Evolutionary conservation across 2,888 invertebrate genomes (phyloP), one percentile per base, ranked within the genome.

Genomic region (Frankliniella fusca): DNA sequence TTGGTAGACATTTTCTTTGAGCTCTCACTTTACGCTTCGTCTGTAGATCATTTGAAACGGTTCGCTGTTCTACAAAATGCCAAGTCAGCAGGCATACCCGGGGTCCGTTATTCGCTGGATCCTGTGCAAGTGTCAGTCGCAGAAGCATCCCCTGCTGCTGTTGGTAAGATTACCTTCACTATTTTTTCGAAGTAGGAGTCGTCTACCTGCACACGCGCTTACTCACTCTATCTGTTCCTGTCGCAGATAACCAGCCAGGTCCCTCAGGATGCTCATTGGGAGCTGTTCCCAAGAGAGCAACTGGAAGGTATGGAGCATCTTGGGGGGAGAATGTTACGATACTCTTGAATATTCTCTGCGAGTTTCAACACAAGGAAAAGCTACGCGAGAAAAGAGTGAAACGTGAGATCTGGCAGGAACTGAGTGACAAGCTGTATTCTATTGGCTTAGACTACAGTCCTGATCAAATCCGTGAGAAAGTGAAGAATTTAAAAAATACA

Each of bases 231-330:
- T 65, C 20, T 18, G 7, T 65, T 20, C 65, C 20, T 65, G 65
- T 65, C 65, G 65, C 65, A 65, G 65, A 20, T 11, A 65, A 65
- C 65, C 65, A 65, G 65, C 65, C 65, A 65, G 65, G 65, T 20
- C 65, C 65, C 11, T 65, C 65, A 65, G 65, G 65, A 10, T 20
- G 15, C 11, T 65, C 65, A 7, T 65, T 65, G 20, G 65, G 65
- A 65, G 65, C 65, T 20, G 20, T 65, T 20, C 65, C 65, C 20
- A 65, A 65, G 65, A 65, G 65, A 20, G 65, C 65, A 11, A 65
- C 65, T 15, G 65, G 65, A 7, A 65, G 20, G 20, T 65, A 65
- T 65, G 65, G 65, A 20, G 65, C 65, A 7, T 11, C 20, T 10
- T 65, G 65, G 65, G 65, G 65, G 11, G 65, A 65, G 7, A 65